Evolutionary conservation across 53 echinoderm and acorn worm species (phyloP), one percentile per base, ranked within the genome.

Genomic region (Glandiceps talaboti): DNA sequence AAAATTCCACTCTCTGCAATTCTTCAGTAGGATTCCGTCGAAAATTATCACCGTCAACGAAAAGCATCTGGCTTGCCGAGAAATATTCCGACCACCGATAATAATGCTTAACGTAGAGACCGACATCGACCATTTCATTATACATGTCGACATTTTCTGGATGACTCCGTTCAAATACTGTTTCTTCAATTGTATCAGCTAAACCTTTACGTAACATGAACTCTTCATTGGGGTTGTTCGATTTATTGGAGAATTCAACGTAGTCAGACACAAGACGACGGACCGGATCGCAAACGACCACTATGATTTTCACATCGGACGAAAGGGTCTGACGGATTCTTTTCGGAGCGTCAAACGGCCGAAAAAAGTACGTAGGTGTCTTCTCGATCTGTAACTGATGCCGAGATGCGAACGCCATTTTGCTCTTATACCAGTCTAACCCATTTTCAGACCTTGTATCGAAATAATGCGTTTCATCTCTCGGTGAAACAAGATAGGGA

Each of bases 231-330:
- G n/a, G n/a, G 64, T 20, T 6, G 20, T 45, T 20, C 20, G 64
- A 12, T 45, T 45, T 45, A 20, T 45, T 45, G 64, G 20, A 6
- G 20, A 45, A 45, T 20, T 94, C 92, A 26, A 92, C 90, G 77
- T 74, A 94, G 78, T 94, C 94, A 12, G 94, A 94, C 14, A 94
- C 83, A 25, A 91, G 92, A 26, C 94, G 86, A 30, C 86, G 82
- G 28, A 94, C 92, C 1, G 94, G 94, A 78, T 94, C 90, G 14
- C 90, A 83, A 74, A 94, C 32, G 33, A 94, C 92, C 28, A 92
- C 85, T 75, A 94, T 92, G 20, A 94, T 76, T 77, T 92, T 92
- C 1, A 84, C 80, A 1, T 85, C 1, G 0, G 92, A 88, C 25
- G 92, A 72, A 31, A 82, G 73, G 27, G 27, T 77, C 28, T 83